A percentile compares a stretch with the other conserved stretches of the same genome.
These are phyloP conservation scores for Ascidia mentula DNA, from an alignment of 23 tunicate species.

Conservation along the genomic window DNA sequence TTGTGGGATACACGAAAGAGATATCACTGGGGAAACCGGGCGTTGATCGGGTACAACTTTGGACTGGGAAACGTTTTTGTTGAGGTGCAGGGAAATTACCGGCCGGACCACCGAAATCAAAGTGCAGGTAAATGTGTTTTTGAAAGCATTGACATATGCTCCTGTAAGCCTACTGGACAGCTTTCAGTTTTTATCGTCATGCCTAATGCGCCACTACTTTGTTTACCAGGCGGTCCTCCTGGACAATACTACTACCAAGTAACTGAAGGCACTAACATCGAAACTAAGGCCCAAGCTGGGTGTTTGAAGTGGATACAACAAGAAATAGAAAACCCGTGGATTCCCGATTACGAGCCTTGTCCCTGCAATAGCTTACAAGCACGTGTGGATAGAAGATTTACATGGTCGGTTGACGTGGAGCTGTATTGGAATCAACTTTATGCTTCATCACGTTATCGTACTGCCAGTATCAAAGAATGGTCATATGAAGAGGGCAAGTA, in stretches of 20 bases:
- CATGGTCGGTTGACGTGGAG: neutral
- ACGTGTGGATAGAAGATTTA: neutral
- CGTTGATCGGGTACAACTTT: slow-evolving; percentile 22
- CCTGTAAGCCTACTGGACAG: too few species aligned
- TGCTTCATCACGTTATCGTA: neutral
- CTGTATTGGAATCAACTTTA: neutral
- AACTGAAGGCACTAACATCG: neutral
- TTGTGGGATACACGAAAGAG: slow-evolving; percentile 13
- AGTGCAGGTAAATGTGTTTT: neutral
- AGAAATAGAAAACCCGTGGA: neutral
- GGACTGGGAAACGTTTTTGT: neutral
- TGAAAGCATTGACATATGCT: too few species aligned
- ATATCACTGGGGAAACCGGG: neutral
- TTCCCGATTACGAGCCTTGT: neutral
- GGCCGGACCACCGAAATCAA: slow-evolving; percentile 27
- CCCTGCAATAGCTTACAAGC: neutral
- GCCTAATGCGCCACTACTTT: too few species aligned
- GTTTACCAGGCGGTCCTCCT: neutral
- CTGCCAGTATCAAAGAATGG: neutral
- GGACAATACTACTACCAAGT: slow-evolving; percentile 20
- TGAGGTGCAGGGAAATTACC: slow-evolving; percentile 21
- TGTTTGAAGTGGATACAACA: neutral
- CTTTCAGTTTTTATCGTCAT: too few species aligned
- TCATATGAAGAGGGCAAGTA: neutral
- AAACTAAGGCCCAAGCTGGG: neutral